These are phyloP conservation scores for Gobio occitaniae DNA, from an alignment of 2,797 vertebrate genomes.

Conservation along the genomic window DNA sequence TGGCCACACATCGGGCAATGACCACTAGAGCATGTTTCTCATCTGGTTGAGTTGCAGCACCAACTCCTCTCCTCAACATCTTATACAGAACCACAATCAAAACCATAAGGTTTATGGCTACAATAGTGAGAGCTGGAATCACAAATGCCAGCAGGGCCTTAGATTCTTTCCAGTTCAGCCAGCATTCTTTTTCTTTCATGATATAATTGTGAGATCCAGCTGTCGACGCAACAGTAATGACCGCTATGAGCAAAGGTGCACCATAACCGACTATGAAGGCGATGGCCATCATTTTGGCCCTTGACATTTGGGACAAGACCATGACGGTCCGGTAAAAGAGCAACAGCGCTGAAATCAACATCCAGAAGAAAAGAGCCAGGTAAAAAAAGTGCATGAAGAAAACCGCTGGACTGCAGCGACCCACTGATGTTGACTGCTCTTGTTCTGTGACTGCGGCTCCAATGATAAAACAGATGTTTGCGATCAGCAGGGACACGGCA, in stretches of 20 bases:
- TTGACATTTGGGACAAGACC: conserved; percentile 87
- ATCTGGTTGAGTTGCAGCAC: conserved; percentile 76
- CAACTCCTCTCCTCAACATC: conserved; percentile 83
- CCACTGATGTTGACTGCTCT: conserved; percentile 58
- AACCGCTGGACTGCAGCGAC: conserved; percentile 79
- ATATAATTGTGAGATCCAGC: conserved; percentile 78
- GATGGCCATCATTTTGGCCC: conserved; percentile 80
- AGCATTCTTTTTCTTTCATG: conserved; percentile 71
- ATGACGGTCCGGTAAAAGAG: conserved; percentile 87
- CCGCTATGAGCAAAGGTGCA: conserved; percentile 85
- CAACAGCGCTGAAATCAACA: conserved; percentile 88
- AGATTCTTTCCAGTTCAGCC: conserved; percentile 83
- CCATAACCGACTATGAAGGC: conserved; percentile 86
- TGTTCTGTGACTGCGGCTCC: conserved; percentile 69
- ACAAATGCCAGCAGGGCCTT: conserved; percentile 87
- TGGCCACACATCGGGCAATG: conserved; percentile 84
- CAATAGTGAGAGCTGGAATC: conserved; percentile 85
- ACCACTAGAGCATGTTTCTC: conserved; percentile 83
- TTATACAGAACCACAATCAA: conserved; percentile 84
- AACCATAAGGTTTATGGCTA: conserved; percentile 83
- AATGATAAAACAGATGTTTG: conserved; percentile 89
- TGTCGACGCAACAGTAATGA: conserved; percentile 84
- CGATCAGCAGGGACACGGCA: conserved; percentile 84
- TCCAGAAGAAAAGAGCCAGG: conserved; percentile 93
- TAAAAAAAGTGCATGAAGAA: conserved; percentile 94